Conservation (phyloP, 92 coral and sea anemone genomes). For the Zoanthus sansibaricus region DNA sequence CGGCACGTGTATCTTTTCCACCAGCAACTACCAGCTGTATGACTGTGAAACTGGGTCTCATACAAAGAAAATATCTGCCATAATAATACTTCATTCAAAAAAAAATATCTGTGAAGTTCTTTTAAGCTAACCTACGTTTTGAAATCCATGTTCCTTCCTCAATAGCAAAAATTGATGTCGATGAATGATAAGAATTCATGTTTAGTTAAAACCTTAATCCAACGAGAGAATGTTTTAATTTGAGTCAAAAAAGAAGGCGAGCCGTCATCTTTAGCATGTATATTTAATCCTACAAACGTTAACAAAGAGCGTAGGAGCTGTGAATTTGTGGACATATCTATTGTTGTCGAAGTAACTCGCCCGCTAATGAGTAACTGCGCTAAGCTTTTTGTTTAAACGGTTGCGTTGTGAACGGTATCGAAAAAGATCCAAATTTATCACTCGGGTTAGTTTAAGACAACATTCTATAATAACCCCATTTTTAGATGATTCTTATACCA, state of each 20-base stretch:
- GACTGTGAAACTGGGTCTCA: not conserved
- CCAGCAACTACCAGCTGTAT: conserved; percentile 31
- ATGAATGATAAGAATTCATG: not conserved
- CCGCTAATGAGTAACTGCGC: too few relatives aligned
- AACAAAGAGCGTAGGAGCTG: conserved; percentile 38
- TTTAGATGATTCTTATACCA: too few relatives aligned
- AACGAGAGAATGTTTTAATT: not conserved
- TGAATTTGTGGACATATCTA: not conserved
- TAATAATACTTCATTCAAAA: not conserved
- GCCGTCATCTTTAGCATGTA: conserved; percentile 25
- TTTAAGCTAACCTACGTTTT: not conserved
- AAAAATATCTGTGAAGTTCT: not conserved
- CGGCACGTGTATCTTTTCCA: conserved; percentile 28
- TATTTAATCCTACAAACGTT: conserved; percentile 27
- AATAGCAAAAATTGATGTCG: not conserved
- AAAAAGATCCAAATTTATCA: too few relatives aligned
- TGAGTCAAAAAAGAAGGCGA: not conserved
- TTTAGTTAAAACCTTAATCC: not conserved
- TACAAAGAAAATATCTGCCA: conserved; percentile 1
- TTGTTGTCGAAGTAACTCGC: not conserved
- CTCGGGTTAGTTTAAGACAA: too few relatives aligned
- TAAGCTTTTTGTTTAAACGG: not conserved
- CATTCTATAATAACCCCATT: too few relatives aligned
- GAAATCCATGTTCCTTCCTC: not conserved
- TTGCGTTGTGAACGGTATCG: too few relatives aligned